Conservation (phyloP, 2,888 invertebrate species). For the Pollenia labialis region DNA sequence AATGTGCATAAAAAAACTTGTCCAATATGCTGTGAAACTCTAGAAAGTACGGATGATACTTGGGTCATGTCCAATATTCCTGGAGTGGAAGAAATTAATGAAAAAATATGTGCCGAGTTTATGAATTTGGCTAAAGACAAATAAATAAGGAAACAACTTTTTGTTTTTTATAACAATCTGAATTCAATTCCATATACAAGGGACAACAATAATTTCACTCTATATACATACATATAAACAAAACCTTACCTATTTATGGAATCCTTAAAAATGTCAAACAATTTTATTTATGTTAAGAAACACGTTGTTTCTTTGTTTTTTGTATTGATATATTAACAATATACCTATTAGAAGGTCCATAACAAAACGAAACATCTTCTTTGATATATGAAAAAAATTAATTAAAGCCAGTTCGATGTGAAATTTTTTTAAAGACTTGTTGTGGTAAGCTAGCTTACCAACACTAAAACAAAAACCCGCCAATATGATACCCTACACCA, state of each 20-base stretch:
- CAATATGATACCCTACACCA: no score
- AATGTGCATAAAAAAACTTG: constrained; percentile 89
- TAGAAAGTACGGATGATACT: constrained; percentile 87
- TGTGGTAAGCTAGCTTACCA: no score
- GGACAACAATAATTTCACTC: neutral
- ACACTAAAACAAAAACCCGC: no score
- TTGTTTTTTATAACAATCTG: neutral
- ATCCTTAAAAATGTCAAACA: no score
- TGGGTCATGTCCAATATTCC: constrained; percentile 88
- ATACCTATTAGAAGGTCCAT: constrained; percentile 5
- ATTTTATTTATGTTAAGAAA: no score
- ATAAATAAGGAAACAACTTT: neutral
- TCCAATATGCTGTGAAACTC: constrained; percentile 88
- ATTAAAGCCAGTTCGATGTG: no score
- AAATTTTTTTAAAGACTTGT: no score
- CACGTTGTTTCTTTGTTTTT: neutral
- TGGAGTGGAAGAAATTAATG: constrained; percentile 86
- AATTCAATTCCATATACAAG: neutral
- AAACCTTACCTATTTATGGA: neutral
- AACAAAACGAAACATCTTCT: neutral
- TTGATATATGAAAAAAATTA: no score
- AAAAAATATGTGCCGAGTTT: constrained; percentile 84
- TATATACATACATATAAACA: neutral
- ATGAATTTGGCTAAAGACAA: constrained; percentile 78
- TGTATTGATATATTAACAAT: constrained; percentile 30